phyloP scores from a whole-genome alignment of 30 jellyfish, hydroid and myxozoan genomes.

The Cassiopea xamachana region DNA sequence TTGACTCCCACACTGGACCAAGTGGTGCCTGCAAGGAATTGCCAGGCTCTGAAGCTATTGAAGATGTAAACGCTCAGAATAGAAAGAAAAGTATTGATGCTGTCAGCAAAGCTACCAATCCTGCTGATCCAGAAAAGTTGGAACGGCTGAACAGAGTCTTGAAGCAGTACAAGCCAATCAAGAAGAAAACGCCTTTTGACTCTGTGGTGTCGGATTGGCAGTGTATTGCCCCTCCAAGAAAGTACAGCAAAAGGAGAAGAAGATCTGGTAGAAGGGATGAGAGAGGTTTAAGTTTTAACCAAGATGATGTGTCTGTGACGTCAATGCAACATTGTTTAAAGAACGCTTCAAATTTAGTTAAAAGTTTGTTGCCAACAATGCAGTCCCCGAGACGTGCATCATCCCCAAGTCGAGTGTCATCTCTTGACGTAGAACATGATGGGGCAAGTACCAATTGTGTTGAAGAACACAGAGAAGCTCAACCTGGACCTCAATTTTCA shows the following conservation, averaged over 20 bases:
- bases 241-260: slow-evolving; percentile 20
- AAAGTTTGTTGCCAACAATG: slow-evolving; percentile 45
- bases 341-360: slow-evolving; percentile 39
- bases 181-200: slow-evolving; percentile 37
- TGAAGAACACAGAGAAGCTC: neutral
- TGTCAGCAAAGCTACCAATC: neutral
- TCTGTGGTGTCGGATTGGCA: slow-evolving; percentile 29
- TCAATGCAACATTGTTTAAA: slow-evolving; percentile 60
- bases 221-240: slow-evolving; percentile 40
- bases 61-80: too few species aligned
- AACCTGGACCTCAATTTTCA: neutral
- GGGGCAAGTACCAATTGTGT: neutral
- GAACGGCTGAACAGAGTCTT: slow-evolving; percentile 37
- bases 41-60: too few species aligned
- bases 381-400: slow-evolving; percentile 9
- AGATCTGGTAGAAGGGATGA: neutral
- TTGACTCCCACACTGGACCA: too few species aligned
- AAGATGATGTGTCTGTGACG: slow-evolving; percentile 30
- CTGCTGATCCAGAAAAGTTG: neutral
- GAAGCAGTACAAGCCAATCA: slow-evolving; percentile 55
- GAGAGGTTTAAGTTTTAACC: neutral
- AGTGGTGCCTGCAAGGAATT: too few species aligned
- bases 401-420: neutral
- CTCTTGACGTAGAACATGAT: neutral
- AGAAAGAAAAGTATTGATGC: too few species aligned